These are phyloP conservation scores for Azemiops feae DNA, from an alignment of 2,113 vertebrate genomes.

Conservation along the genomic window DNA sequence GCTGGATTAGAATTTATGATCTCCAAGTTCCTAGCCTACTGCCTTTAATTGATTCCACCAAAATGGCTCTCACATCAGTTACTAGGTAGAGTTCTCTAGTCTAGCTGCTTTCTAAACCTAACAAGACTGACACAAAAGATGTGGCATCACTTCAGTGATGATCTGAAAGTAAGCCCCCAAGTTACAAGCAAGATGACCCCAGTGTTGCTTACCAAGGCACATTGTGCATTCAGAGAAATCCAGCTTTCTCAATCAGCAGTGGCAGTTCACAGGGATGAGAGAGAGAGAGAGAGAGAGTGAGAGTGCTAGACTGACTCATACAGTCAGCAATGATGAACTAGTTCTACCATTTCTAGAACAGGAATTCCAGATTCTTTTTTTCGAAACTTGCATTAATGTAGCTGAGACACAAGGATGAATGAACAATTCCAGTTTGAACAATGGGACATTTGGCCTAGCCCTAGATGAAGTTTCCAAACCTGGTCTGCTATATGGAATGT, in stretches of 20 bases:
- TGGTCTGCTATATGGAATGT: neutral
- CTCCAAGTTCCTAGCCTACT: neutral
- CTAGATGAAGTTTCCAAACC: neutral
- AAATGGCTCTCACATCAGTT: neutral
- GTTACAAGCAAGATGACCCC: neutral
- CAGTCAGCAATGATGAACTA: neutral
- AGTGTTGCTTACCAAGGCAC: neutral
- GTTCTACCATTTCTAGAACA: neutral
- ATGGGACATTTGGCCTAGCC: neutral
- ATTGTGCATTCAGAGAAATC: neutral
- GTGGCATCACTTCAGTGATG: neutral
- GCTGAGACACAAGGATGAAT: neutral
- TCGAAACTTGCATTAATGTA: neutral
- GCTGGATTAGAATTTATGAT: neutral
- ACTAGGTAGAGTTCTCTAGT: slow-evolving; percentile 9
- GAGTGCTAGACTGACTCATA: neutral
- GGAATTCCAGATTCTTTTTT: neutral
- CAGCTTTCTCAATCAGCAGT: neutral
- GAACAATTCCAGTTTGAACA: neutral
- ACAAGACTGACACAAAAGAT: neutral
- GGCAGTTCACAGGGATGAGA: neutral
- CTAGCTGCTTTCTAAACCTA: slow-evolving; percentile 1
- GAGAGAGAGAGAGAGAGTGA: neutral
- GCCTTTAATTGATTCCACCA: neutral
- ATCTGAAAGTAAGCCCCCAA: neutral